A percentile compares a stretch with the other conserved stretches of the same genome.
These are phyloP conservation scores for Typhlichthys subterraneus DNA, from an alignment of 2,797 vertebrate species.

Conservation along the genomic window DNA sequence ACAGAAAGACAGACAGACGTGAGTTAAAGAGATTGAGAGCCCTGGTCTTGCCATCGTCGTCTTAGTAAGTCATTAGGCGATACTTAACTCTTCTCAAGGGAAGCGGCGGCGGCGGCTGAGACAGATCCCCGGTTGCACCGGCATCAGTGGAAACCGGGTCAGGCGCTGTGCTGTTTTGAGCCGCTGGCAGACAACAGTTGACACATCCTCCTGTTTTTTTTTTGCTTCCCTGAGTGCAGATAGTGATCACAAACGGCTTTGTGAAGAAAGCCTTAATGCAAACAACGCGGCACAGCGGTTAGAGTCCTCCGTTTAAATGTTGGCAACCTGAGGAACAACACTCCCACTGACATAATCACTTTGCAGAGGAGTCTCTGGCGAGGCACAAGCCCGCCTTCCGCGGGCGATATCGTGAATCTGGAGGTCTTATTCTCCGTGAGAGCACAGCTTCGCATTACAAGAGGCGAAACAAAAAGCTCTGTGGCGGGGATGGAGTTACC, in stretches of 20 bases:
- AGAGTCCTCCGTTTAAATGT: conserved; percentile 34
- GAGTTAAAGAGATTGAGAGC: background rate
- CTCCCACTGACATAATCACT: conserved; percentile 43
- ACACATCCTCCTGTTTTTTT: conserved; percentile 15
- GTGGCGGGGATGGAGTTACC: conserved; percentile 33
- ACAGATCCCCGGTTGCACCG: conserved; percentile 6
- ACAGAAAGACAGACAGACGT: background rate
- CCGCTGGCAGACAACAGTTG: conserved; percentile 9
- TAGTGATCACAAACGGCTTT: conserved; percentile 43
- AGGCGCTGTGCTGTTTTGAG: conserved; percentile 1
- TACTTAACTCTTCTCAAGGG: conserved; percentile 16
- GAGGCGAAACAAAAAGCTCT: conserved; percentile 47
- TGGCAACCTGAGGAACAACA: conserved; percentile 28
- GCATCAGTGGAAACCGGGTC: conserved; percentile 33
- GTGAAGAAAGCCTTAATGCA: conserved; percentile 42
- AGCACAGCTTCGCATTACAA: conserved; percentile 66
- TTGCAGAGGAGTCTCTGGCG: conserved; percentile 49
- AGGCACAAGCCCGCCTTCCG: conserved; percentile 47
- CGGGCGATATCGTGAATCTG: conserved; percentile 57
- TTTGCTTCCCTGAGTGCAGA: conserved; percentile 26
- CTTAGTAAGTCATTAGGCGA: conserved; percentile 34
- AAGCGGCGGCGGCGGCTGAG: conserved; percentile 14
- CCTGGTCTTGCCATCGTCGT: conserved; percentile 3
- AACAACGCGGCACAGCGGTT: conserved; percentile 32
- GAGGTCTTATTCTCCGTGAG: conserved; percentile 58